A percentile compares a stretch with the other conserved stretches of the same genome.
phyloP scores from a whole-genome alignment of 2,797 vertebrate genomes.

The Microctenopoma stevenorrisi region DNA sequence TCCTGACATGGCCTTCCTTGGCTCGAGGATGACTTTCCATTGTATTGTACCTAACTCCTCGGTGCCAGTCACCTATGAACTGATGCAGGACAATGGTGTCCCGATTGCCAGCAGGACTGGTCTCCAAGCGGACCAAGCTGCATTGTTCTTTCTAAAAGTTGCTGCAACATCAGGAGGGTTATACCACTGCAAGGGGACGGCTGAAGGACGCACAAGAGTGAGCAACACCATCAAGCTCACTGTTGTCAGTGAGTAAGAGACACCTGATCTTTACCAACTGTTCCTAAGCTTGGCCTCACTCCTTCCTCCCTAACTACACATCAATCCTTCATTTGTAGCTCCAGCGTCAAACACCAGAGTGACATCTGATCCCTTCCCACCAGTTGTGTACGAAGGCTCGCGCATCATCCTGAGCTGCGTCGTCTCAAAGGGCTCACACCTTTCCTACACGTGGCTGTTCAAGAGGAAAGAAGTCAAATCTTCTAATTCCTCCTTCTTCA shows the following conservation, averaged over 20 bases:
- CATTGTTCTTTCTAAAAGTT: constrained; percentile 60
- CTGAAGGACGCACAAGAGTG: constrained; percentile 24
- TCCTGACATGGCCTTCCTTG: constrained; percentile 73
- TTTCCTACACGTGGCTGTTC: constrained; percentile 81
- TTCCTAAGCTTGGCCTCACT: neutral
- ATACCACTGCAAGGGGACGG: constrained; percentile 71
- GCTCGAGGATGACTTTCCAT: constrained; percentile 52
- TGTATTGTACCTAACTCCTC: constrained; percentile 53
- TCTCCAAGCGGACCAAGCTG: constrained; percentile 15
- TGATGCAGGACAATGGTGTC: constrained; percentile 44
- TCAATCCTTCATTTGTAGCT: constrained; percentile 48
- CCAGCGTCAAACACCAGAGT: constrained; percentile 69
- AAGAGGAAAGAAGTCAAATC: constrained; percentile 63
- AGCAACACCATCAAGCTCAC: constrained; percentile 74
- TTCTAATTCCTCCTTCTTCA: constrained; percentile 22
- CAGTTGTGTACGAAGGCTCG: constrained; percentile 71
- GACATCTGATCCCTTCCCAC: constrained; percentile 70
- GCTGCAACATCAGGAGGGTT: constrained; percentile 53
- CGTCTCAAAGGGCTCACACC: constrained; percentile 70
- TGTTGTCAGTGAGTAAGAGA: constrained; percentile 81
- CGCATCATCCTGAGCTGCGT: constrained; percentile 72
- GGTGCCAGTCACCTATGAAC: constrained; percentile 63
- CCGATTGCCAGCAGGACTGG: neutral
- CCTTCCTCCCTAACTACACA: neutral
- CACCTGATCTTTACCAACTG: neutral